Evolutionary conservation across 2,797 vertebrate species (phyloP).

Genomic region (Aselliscus stoliczkanus): DNA sequence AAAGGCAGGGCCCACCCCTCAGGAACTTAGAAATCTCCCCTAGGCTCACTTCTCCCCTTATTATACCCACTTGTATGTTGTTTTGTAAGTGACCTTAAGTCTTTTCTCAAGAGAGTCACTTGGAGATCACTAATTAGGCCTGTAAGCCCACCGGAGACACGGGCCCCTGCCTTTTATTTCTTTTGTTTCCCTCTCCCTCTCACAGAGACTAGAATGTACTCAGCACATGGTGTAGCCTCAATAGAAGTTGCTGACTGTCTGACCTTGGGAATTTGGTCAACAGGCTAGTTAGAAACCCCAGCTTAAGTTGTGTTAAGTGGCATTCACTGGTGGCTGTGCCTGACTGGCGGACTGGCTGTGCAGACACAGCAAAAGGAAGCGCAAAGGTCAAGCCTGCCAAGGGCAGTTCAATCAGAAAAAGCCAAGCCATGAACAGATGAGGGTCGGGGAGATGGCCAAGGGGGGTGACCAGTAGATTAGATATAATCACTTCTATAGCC

Average conservation of each 20-base stretch:
- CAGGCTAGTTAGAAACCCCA: slow-evolving; percentile 5
- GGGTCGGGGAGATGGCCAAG: background rate
- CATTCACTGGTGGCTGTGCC: slow-evolving; percentile 7
- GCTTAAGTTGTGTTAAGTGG: slow-evolving; percentile 34
- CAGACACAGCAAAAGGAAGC: background rate
- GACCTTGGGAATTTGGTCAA: slow-evolving; percentile 60
- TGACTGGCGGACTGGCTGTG: background rate
- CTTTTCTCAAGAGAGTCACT: slow-evolving; percentile 45
- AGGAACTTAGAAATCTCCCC: slow-evolving; percentile 56
- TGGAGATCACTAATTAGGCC: slow-evolving; percentile 48
- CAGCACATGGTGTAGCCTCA: background rate
- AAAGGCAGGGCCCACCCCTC: slow-evolving; percentile 49
- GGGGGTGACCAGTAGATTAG: background rate
- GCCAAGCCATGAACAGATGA: slow-evolving; percentile 32
- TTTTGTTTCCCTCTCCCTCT: slow-evolving; percentile 47
- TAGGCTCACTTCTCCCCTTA: background rate
- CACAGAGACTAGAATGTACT: background rate
- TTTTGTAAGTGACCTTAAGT: slow-evolving; percentile 51
- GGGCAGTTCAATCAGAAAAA: slow-evolving; percentile 38
- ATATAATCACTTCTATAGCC: slow-evolving; percentile 44
- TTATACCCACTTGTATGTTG: slow-evolving; percentile 32
- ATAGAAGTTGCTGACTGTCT: slow-evolving; percentile 50
- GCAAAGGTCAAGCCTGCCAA: slow-evolving; percentile 7
- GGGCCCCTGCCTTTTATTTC: slow-evolving; percentile 29
- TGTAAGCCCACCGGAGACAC: slow-evolving; percentile 26